Conservation (phyloP, 2,797 vertebrate genomes). For the Chiloscyllium punctatum region DNA sequence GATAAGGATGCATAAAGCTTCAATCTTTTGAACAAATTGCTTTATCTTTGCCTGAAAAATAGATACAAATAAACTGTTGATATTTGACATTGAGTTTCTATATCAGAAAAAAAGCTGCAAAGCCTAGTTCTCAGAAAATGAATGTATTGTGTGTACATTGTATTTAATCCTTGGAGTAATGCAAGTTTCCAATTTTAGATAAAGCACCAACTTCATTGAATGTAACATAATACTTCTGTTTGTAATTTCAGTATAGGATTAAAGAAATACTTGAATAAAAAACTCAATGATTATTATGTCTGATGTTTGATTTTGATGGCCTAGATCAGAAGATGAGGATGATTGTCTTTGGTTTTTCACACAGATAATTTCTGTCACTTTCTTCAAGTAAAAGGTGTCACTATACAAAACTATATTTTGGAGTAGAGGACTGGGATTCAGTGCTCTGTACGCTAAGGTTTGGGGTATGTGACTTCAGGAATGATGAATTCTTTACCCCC, state of each 20-base stretch:
- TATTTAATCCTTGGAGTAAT: background rate
- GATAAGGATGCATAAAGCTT: background rate
- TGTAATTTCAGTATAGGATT: background rate
- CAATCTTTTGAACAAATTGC: background rate
- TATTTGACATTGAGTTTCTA: background rate
- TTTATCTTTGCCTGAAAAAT: background rate
- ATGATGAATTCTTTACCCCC: too few species aligned
- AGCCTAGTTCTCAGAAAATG: background rate
- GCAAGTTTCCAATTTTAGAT: background rate
- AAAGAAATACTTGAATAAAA: background rate
- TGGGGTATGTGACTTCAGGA: too few species aligned
- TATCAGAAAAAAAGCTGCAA: background rate
- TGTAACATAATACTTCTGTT: too few species aligned
- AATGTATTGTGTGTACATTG: background rate
- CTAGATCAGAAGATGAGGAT: background rate
- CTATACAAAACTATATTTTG: background rate
- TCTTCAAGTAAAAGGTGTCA: background rate
- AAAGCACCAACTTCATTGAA: background rate
- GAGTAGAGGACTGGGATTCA: too few species aligned
- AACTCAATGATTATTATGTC: background rate
- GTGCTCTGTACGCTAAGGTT: too few species aligned
- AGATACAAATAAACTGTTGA: background rate
- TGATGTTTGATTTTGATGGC: background rate
- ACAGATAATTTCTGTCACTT: background rate
- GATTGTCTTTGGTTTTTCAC: background rate